Base-by-base conservation (phyloP, 2,888 invertebrate genomes). In the Cerceris rybyensis region DNA sequence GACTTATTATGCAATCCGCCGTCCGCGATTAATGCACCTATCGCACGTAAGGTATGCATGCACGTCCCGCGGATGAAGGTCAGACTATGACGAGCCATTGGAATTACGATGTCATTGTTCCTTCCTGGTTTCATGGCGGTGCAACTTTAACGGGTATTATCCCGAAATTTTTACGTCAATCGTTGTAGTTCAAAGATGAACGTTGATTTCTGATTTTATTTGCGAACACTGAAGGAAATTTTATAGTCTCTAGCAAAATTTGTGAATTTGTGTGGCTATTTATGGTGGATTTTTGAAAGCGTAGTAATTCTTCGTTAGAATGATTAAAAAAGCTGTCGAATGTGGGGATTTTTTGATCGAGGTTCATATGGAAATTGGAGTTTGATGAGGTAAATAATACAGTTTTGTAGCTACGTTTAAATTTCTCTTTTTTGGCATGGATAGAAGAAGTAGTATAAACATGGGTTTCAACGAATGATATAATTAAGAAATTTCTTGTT, bases 11-110 rank as follows among this genome's bases (percentile, higher is more conserved):
- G 86, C 85, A 86, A 88, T 77, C 71, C 75, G 77, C 75, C 81
- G 78, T 74, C 74, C 78, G 82, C 83, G 85, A 87, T 87, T 89
- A 89, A 88, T 88, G 86, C 85, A 86, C 83, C 80, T 80, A 85
- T 88, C 86, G 86, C 75, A 68, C 79, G 80, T 83, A 76, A 81
- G 69, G 73, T 76, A 77, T 78, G 70, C 75, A 74, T 77, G 73
- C 79, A 72, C 63, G 78, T 64, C 79, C 68, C 73, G 72, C 86
- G 82, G 82, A 86, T 86, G 84, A 86, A 82, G 75, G 75, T 83
- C 81, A 80, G 58, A 70, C 68, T 72, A 76, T 75, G 79, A 86
- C 74, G 75, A 75, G 61, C 55, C 72, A 72, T 79, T 60, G 70
- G 66, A 68, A 75, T 59, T 70, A 61, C 65, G 63, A 54, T 67